phyloP scores from a whole-genome alignment of 53 echinoderm and acorn worm species.

The Mesocentrotus franciscanus region DNA sequence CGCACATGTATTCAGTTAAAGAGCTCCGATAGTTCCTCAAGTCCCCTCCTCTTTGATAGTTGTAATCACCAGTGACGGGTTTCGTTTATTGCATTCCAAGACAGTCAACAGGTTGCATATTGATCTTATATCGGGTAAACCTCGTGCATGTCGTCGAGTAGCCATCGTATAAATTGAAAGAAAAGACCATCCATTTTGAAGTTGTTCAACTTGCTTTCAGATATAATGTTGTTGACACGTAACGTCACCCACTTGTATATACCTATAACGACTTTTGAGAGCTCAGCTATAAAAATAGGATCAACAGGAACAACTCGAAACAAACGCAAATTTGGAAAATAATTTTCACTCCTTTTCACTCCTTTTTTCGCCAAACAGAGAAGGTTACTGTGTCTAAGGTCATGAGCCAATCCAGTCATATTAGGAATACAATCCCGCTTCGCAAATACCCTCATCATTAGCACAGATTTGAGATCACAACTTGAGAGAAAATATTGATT shows the following conservation, averaged over 20 bases:
- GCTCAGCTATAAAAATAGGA: background rate
- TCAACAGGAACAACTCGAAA: background rate
- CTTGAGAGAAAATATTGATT: background rate
- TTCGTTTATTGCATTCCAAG: background rate
- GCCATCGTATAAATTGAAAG: too few species aligned
- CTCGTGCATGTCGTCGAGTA: background rate
- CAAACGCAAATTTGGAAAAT: background rate
- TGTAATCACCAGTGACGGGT: background rate
- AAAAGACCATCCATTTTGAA: too few species aligned
- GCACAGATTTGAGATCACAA: background rate
- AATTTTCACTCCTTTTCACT: background rate
- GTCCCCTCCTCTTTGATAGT: background rate
- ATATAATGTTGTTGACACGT: background rate
- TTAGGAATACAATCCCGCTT: background rate
- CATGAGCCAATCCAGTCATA: background rate
- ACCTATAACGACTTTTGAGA: background rate
- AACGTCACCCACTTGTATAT: background rate
- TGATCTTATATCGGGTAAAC: background rate
- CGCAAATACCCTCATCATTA: constrained; percentile 22
- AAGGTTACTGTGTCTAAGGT: constrained; percentile 28
- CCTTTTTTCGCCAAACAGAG: background rate
- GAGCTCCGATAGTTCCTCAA: too few species aligned
- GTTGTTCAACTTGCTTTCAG: too few species aligned
- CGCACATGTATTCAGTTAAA: too few species aligned
- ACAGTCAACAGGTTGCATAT: background rate